These are phyloP conservation scores for Cavia porcellus DNA, from an alignment of 2,113 vertebrate species.

Conservation along the genomic window DNA sequence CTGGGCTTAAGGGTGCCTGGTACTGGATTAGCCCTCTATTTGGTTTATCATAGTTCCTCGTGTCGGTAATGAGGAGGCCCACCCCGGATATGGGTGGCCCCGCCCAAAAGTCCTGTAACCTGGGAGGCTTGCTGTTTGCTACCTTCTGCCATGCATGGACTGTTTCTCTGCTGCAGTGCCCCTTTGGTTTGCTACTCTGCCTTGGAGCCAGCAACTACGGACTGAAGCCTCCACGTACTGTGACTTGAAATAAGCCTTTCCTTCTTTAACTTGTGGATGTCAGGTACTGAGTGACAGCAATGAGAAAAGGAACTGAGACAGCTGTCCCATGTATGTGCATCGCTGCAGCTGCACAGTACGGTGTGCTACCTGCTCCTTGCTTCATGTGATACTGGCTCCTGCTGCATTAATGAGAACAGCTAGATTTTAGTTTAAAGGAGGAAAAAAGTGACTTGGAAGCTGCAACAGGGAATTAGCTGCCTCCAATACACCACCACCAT, in stretches of 20 bases:
- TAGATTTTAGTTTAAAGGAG: background rate
- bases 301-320: background rate
- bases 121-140: background rate
- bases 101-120: background rate
- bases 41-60: background rate
- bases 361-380: background rate
- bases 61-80: background rate
- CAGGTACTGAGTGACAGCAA: background rate
- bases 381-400: background rate
- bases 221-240: background rate
- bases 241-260: background rate
- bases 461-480: background rate
- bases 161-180: background rate
- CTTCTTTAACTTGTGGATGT: background rate
- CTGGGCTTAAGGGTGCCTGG: background rate
- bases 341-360: background rate
- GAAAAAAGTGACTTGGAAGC: background rate
- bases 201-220: background rate
- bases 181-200: background rate
- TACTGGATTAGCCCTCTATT: background rate
- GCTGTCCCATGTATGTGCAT: background rate
- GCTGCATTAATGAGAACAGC: background rate
- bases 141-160: background rate
- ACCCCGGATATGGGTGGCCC: background rate
- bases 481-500: background rate